A percentile compares a stretch with the other conserved stretches of the same genome.
These are phyloP conservation scores for Netelia fuscicornis DNA, from an alignment of 2,888 invertebrate genomes.

Conservation along the genomic window DNA sequence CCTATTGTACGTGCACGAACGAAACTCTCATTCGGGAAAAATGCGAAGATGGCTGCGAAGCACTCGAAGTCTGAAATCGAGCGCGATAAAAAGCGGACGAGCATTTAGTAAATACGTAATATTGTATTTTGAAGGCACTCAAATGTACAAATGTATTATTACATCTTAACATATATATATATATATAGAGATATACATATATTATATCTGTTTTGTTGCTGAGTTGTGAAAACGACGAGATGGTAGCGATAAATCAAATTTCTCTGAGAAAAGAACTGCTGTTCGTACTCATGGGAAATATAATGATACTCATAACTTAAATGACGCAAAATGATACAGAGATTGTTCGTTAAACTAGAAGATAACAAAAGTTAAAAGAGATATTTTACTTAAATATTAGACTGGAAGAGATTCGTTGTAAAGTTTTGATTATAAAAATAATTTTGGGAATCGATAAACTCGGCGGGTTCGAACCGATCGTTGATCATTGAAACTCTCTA, in stretches of 20 bases:
- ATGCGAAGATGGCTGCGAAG: background rate
- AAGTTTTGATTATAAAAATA: conserved; percentile 38
- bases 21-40: background rate
- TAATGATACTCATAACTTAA: background rate
- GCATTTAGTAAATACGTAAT: conserved; percentile 36
- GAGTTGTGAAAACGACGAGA: background rate
- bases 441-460: background rate
- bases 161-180: conserved; percentile 19
- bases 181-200: background rate
- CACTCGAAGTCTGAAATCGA: background rate
- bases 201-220: background rate
- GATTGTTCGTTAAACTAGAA: conserved; percentile 23
- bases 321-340: conserved; percentile 1
- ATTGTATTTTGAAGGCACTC: conserved; percentile 45
- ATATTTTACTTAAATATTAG: conserved; percentile 34
- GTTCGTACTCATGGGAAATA: background rate
- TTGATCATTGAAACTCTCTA: background rate
- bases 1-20: conserved; percentile 30
- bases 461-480: conserved; percentile 6
- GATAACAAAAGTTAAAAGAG: conserved; percentile 33
- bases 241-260: conserved; percentile 1
- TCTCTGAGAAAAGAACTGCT: background rate
- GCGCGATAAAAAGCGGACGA: background rate
- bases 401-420: conserved; percentile 52
- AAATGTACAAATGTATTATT: conserved; percentile 57